Base-by-base conservation (phyloP, 2,113 vertebrate species). In the Pterocles burchelli region DNA sequence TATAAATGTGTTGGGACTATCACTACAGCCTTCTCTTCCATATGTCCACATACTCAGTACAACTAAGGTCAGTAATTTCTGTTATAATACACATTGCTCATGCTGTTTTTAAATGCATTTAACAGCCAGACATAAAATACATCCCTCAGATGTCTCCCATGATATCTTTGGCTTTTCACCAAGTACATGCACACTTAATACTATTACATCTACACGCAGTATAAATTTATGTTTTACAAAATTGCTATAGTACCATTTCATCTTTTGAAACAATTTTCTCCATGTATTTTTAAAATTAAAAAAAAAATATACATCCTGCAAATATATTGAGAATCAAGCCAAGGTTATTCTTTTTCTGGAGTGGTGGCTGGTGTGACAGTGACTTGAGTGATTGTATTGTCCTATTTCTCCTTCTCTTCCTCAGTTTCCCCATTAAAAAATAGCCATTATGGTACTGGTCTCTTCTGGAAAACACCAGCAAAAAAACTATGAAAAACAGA, bases 101-200 rank as follows among this genome's bases (percentile, higher is more conserved):
- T 93, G 88, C 65, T 88, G 72, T 68, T 90, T 94, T 86, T n/a
- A 54, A 93, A 59, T 66, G 63, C 81, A 70, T 95, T 91, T 79
- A 31, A 77, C 88, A 95, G 78, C 74, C 81, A 58, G 67, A 77
- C 72, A 88, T 49, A 41, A 86, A 96, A 93, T 43, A 83, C 29
- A 86, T 67, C 68, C 65, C 85, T 96, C 85, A 85, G 85, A 91
- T 86, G 91, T 89, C 91, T 95, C 51, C 71, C 63, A 25, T 76
- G 63, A 74, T 87, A 80, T 91, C 52, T 57, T 93, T 94, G 92
- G 93, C 90, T 94, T 63, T 25, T 31, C 82, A 55, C 95, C 96
- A 96, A 96, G 51, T 71, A 63, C 9, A 54, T 29, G 55, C 67
- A 66, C 79, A 45, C 45, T 95, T 85, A 68, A 82, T 91, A 13